Base-by-base conservation (phyloP, 1,140 invertebrate species). In the Chlorops oryzae region DNA sequence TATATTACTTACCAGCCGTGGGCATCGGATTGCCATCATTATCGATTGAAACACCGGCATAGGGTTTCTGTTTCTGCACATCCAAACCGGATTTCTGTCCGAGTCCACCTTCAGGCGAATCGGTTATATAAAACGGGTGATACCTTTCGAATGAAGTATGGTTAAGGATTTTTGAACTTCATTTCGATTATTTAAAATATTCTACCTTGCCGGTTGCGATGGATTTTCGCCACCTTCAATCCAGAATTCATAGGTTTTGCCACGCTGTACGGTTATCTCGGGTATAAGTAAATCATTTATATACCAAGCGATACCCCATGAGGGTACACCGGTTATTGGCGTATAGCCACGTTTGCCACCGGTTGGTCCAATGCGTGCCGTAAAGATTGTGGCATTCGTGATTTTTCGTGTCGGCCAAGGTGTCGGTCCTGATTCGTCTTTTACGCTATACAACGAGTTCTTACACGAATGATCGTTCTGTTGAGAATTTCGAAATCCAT, bases 51-150 rank as follows among this genome's bases (percentile, higher is more conserved):
- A 94, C 83, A 3, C 92, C 92, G 13, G 90, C 90, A 67, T 83
- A 94, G 13, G 90, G 78, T 42, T 77, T 78, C 54, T 89, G 82
- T 24, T 80, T 77, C 22, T 73, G 75, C 57, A 84, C 84, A 43
- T 91, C 81, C 0, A 74, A 73, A 38, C 80, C 80, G 1, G 74
- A 79, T 60, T 88, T 87, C 68, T 91, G 86, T 0, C 83, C 84
- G 59, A 83, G 90, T 3, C 89, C 91, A 39, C 92, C 92, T 65
- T 91, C 86, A 0, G 77, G 73, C 21, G 83, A 91, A 60, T 87
- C 83, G 10, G 91, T 94, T 58, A 97, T 92, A 73, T 97, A 97
- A 61, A 97, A 84, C 12, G 93, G 93, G 75, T 97, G 92, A 73
- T 92, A 95, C 59, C 85, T 86, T 45, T 21, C 3, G 48, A n/a